phyloP scores from a whole-genome alignment of 2,113 vertebrate species.

The Plestiodon gilberti region DNA sequence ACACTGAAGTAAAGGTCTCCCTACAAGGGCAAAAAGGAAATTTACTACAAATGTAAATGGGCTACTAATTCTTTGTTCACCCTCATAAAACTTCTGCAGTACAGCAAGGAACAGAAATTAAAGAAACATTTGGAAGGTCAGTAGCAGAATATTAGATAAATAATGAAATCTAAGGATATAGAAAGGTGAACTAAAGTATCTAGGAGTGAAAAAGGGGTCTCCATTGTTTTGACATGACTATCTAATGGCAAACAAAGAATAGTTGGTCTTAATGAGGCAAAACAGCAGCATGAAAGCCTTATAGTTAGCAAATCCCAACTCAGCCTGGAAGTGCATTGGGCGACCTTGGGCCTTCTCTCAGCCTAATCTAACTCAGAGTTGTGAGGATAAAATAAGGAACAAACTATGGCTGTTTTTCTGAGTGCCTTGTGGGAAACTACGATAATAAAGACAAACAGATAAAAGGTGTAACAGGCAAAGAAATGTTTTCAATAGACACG shows the following conservation, averaged over 20 bases:
- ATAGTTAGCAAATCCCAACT: neutral
- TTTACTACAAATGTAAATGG: constrained; percentile 76
- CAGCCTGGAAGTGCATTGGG: too few species aligned
- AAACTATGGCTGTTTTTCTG: too few species aligned
- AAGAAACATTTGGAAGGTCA: constrained; percentile 75
- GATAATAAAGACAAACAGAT: neutral
- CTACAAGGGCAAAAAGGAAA: constrained; percentile 75
- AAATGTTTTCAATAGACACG: neutral
- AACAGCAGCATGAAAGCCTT: neutral
- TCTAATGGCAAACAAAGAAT: neutral
- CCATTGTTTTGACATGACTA: constrained; percentile 20
- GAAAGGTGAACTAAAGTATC: constrained; percentile 53
- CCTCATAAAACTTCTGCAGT: constrained; percentile 75
- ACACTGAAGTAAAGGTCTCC: constrained; percentile 67
- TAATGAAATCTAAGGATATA: constrained; percentile 60
- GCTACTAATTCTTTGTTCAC: constrained; percentile 75
- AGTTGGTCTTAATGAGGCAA: neutral
- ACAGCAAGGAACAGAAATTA: constrained; percentile 70
- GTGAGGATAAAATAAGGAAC: too few species aligned
- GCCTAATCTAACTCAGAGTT: too few species aligned
- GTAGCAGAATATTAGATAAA: constrained; percentile 63
- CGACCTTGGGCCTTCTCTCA: too few species aligned
- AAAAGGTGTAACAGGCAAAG: neutral
- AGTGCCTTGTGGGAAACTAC: too few species aligned
- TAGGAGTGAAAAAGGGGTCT: constrained; percentile 34